Evolutionary conservation across 37 sponge, comb jelly and placozoan species (phyloP), one percentile per base, ranked within the genome.

Genomic region (Geodia barretti): DNA sequence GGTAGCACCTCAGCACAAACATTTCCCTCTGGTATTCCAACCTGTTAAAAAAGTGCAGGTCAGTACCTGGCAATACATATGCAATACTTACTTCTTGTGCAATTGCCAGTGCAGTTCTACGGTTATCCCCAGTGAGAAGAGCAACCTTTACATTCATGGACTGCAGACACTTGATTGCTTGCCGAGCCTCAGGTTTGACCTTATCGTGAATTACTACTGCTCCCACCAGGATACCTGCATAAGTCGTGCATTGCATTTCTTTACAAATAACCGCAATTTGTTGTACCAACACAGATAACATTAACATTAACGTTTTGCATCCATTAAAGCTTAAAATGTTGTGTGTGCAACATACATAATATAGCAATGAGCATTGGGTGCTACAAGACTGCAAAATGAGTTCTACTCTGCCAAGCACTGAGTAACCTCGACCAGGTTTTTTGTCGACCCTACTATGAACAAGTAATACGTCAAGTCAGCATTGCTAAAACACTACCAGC

Each of bases 1-100:
- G 96, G 96, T 31, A 95, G 87, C n/a, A 95, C 96, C 39, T 91
- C 90, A 76, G 96, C 92, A 72, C 84, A 92, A 17, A 95, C 90
- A 61, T 74, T 75, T 24, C 76, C 69, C 19, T 40, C 32, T 31
- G 80, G 76, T 11, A 95, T 95, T 0, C 89, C 93, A 62, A 81
- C 93, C 87, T 93, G 67, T 11, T 38, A 82, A 14, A 34, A 0
- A 60, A 17, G 54, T 47, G 14, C 7, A 47, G 54, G 7, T 47
- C 11, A 47, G 14, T 47, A 47, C 54, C 54, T 17, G 54, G 54
- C 30, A 58, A 41, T 68, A 68, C 0, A 42, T 28, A 41, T 41
- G 30, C 8, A 80, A 14, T 47, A 47, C 23, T 72, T n/a, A 89
- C 94, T 35, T 89, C 78, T 41, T 86, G 69, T 40, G 92, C 96